A percentile compares a stretch with the other conserved stretches of the same genome.
These are phyloP conservation scores for Microctenopoma lineatum DNA, from an alignment of 2,797 vertebrate species.

Conservation along the genomic window DNA sequence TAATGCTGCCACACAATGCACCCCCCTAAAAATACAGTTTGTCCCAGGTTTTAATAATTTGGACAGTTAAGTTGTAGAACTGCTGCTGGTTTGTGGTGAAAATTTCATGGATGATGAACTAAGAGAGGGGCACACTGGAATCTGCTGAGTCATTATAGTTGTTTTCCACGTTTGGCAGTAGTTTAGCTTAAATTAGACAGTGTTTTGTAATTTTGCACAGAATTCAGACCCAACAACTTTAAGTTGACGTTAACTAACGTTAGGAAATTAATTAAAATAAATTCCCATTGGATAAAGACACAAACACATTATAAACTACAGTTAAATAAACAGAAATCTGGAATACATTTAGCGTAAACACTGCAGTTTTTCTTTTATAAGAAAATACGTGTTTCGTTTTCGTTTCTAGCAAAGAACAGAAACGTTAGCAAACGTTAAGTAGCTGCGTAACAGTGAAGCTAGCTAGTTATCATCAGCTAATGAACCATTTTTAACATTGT, in stretches of 20 bases:
- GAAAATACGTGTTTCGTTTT: constrained; percentile 23
- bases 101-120: too few species aligned
- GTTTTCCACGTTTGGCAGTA: neutral
- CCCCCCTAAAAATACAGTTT: too few species aligned
- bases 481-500: neutral
- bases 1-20: too few species aligned
- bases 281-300: neutral
- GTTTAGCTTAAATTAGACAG: neutral
- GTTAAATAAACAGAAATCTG: too few species aligned
- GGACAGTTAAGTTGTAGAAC: too few species aligned
- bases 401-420: neutral
- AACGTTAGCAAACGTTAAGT: neutral
- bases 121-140: neutral
- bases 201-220: neutral
- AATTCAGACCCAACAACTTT: neutral
- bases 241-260: neutral
- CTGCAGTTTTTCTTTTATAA: too few species aligned
- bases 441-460: constrained; percentile 15
- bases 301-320: neutral
- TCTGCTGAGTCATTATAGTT: constrained; percentile 12
- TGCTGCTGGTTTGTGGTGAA: too few species aligned
- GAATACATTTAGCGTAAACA: too few species aligned
- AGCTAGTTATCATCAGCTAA: neutral
- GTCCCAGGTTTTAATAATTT: too few species aligned
- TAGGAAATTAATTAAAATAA: neutral